These are phyloP conservation scores for Eptesicus fuscus DNA, from an alignment of 2,113 vertebrate genomes.

Conservation along the genomic window DNA sequence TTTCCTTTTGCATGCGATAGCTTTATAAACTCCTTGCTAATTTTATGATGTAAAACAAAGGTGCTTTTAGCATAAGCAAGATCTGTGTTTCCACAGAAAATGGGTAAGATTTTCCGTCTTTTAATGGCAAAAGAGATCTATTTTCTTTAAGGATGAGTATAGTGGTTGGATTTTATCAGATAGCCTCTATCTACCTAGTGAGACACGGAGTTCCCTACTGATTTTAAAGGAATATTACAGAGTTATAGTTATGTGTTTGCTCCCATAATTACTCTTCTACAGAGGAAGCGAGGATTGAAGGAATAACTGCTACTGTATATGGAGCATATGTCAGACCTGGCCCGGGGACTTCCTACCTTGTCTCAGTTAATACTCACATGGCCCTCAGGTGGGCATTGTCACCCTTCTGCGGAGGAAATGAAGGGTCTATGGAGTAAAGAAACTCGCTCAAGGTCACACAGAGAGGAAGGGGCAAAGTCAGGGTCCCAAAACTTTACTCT, in stretches of 20 bases:
- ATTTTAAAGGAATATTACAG: slow-evolving; percentile 33
- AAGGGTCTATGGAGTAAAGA: background rate
- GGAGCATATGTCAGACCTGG: background rate
- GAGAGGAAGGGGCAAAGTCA: background rate
- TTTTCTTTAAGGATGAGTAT: slow-evolving; percentile 26
- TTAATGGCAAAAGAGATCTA: slow-evolving; percentile 16
- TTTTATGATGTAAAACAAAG: slow-evolving; percentile 34
- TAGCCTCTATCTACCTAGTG: background rate
- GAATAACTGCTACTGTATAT: background rate
- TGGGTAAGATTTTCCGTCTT: background rate
- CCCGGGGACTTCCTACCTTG: background rate
- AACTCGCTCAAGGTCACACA: background rate
- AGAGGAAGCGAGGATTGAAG: background rate
- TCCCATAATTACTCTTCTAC: background rate
- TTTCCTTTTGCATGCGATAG: background rate
- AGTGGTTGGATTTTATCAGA: background rate
- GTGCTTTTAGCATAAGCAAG: slow-evolving; percentile 1
- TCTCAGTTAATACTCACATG: background rate
- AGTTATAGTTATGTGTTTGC: background rate
- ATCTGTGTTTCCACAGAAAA: slow-evolving; percentile 21
- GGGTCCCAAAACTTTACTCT: background rate
- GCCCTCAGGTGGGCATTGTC: background rate
- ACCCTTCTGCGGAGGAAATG: background rate
- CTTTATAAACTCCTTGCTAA: background rate
- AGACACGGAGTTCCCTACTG: background rate